Evolutionary conservation across 1,140 invertebrate genomes (phyloP).

Genomic region (Eriocheir sinensis): DNA sequence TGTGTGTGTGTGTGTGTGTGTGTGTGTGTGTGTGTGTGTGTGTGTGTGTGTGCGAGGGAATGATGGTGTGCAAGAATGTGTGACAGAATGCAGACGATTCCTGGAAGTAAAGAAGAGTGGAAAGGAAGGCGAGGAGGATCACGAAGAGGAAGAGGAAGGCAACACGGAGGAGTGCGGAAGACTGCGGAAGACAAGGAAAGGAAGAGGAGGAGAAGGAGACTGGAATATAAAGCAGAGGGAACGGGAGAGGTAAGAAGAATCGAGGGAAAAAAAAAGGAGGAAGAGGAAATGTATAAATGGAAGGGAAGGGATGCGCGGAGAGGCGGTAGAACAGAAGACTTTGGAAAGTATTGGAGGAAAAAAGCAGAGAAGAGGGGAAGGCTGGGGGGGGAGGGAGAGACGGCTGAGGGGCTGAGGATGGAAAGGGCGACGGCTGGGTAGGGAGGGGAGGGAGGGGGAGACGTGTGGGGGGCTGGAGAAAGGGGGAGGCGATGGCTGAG

Average conservation of each 20-base stretch:
- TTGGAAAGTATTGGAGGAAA: too few relatives aligned
- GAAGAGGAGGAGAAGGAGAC: not conserved
- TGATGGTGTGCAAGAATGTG: too few relatives aligned
- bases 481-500: not conserved
- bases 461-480: not conserved
- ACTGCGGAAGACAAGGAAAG: not conserved
- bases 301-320: too few relatives aligned
- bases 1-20: too few relatives aligned
- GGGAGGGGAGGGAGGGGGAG: not conserved
- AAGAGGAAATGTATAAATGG: not conserved
- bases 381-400: too few relatives aligned
- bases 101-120: not conserved
- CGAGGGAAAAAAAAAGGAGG: not conserved
- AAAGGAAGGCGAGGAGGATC: not conserved
- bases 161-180: not conserved
- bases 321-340: too few relatives aligned
- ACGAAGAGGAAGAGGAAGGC: not conserved
- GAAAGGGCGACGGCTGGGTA: not conserved
- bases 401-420: not conserved
- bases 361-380: too few relatives aligned
- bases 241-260: not conserved
- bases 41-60: too few relatives aligned
- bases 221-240: too few relatives aligned
- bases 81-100: not conserved
- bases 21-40: too few relatives aligned